Percentiles rank a stretch among this genome's conserved stretches.
These are phyloP conservation scores for Perca flavescens DNA, from an alignment of 2,113 vertebrate genomes.

Conservation along the genomic window DNA sequence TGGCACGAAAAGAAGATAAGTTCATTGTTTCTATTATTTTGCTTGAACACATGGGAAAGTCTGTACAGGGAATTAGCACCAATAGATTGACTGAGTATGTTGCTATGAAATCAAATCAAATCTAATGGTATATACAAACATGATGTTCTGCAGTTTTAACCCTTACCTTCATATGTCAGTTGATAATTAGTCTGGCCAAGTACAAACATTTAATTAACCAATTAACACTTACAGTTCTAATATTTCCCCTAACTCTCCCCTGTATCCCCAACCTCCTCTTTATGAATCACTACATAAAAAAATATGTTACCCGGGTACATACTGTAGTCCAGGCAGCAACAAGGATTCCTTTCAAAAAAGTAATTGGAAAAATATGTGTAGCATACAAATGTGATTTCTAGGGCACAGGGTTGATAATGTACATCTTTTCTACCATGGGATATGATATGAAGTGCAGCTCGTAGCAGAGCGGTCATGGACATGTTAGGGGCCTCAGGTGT, in stretches of 20 bases:
- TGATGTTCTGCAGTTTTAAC: background rate
- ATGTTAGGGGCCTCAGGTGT: constrained; percentile 41
- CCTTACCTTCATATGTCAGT: background rate
- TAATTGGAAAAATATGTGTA: background rate
- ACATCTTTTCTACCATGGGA: too few species aligned
- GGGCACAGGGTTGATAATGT: background rate
- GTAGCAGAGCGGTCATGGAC: background rate
- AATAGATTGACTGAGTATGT: background rate
- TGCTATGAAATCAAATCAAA: background rate
- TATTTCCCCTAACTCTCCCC: background rate
- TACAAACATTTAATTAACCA: background rate
- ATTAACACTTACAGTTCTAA: background rate
- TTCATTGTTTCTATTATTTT: background rate
- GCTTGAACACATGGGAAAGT: background rate
- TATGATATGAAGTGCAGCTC: background rate
- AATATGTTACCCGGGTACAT: background rate
- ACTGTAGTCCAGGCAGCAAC: background rate
- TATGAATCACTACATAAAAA: background rate
- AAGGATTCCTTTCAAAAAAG: background rate
- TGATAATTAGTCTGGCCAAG: background rate
- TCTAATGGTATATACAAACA: background rate
- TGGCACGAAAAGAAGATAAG: background rate
- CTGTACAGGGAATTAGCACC: background rate
- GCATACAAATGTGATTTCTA: background rate
- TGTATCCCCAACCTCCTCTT: background rate